Evolutionary conservation across 2,113 vertebrate species (phyloP), one percentile per base, ranked within the genome.

Genomic region (Myodes glareolus): DNA sequence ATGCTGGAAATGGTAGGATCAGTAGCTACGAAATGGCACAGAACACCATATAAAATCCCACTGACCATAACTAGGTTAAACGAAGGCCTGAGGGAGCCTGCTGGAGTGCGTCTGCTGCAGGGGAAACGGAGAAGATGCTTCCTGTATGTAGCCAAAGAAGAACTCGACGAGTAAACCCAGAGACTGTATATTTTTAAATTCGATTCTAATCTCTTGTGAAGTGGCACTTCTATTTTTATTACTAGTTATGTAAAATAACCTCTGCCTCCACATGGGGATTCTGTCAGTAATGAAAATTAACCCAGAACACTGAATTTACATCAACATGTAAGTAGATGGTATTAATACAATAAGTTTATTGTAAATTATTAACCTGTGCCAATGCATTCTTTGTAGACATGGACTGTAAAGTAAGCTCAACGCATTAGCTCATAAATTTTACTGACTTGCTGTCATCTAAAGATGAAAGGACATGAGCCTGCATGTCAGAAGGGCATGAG

Each of bases 151-250:
- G 94, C 82, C 58, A 95, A 97, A 19, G 89, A 85, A 80, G 78
- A 97, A 97, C 73, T 84, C 19, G 21, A 73, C 27, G 87, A 96
- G 84, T 33, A 91, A 94, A 81, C 52, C 94, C 70, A 97, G 80
- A 96, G 97, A 93, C 50, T 97, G 97, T 98, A 97, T 94, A 98
- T 97, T 45, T 97, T 98, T 98, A 98, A 98, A 98, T 98, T 84
- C 95, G 93, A 98, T 0, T 93, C 94, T 97, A 97, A 98, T 94
- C 96, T 96, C 96, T 65, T 29, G 61, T 96, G 97, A 97, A 97
- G 96, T 94, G 89, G 92, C 80, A 27, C 96, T 97, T 78, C 93
- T 97, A 91, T 84, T 97, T 97, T 98, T 94, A 97, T 96, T 45
- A 50, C 29, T 50, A 25, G 63, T 95, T 93, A 63, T 73, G 93